Conservation (phyloP, 2,113 vertebrate species). For the Pedionomus torquatus region DNA sequence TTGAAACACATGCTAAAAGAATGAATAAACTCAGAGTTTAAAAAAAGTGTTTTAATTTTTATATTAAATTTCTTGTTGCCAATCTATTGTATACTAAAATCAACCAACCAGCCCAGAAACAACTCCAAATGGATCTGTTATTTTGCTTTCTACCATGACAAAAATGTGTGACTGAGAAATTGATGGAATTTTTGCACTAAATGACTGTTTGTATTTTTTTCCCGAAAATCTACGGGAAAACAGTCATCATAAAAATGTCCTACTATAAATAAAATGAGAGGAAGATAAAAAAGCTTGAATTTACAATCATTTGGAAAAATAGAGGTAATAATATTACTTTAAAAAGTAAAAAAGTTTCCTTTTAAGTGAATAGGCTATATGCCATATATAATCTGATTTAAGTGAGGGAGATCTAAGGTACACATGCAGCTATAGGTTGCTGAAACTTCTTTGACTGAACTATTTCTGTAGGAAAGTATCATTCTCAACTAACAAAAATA, state of each 20-base stretch:
- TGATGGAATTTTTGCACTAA: not conserved
- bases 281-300: not conserved
- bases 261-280: not conserved
- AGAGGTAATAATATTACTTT: not conserved
- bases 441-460: not conserved
- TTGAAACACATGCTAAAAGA: not conserved
- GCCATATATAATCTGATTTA: not conserved
- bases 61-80: not conserved
- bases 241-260: fast-evolving
- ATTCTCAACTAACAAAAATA: not conserved
- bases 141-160: not conserved
- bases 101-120: fast-evolving
- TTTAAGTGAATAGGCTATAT: not conserved
- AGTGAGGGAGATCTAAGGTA: not conserved
- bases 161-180: not conserved
- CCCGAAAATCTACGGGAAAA: not conserved
- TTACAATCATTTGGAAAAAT: not conserved
- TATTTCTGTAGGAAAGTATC: not conserved
- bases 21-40: not conserved
- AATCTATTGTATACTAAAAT: not conserved
- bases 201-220: not conserved
- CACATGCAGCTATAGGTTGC: not conserved
- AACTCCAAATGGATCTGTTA: not conserved
- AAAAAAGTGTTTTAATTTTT: not conserved
- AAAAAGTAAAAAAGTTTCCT: not conserved